phyloP scores from a whole-genome alignment of 1,140 invertebrate species.

The Popillia japonica region DNA sequence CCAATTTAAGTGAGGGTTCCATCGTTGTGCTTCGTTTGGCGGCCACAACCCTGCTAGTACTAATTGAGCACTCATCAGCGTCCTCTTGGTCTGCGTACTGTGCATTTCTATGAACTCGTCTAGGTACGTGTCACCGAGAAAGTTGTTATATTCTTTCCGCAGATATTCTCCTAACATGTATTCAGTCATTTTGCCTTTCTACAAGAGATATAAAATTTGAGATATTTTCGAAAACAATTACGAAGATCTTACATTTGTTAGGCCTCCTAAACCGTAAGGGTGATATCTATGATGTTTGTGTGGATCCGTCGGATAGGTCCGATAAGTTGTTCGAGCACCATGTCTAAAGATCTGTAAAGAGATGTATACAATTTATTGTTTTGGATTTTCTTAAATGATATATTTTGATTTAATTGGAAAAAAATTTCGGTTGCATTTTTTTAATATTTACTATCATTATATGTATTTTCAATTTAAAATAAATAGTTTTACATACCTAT shows the following conservation, averaged over 20 bases:
- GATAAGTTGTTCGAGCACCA: slow-evolving; percentile 31
- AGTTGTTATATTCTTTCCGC: slow-evolving; percentile 54
- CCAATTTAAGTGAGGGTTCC: slow-evolving; percentile 56
- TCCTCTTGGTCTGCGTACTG: slow-evolving; percentile 46
- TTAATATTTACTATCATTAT: too few species aligned
- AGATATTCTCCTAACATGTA: slow-evolving; percentile 59
- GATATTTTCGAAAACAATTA: background rate
- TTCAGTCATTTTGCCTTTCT: slow-evolving; percentile 60
- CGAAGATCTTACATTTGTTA: slow-evolving; percentile 61
- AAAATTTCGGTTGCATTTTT: too few species aligned
- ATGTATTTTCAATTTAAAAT: too few species aligned
- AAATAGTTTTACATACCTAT: too few species aligned
- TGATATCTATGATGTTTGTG: slow-evolving; percentile 59
- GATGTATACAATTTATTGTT: background rate
- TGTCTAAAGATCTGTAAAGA: slow-evolving; percentile 28
- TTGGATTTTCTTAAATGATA: too few species aligned
- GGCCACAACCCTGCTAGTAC: slow-evolving; percentile 49
- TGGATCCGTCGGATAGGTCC: slow-evolving; percentile 62
- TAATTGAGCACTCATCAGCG: slow-evolving; percentile 48
- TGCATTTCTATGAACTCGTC: slow-evolving; percentile 60
- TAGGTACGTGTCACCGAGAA: slow-evolving; percentile 57
- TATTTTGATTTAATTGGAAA: too few species aligned
- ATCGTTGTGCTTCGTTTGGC: slow-evolving; percentile 46
- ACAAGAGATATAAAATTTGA: slow-evolving; percentile 16
- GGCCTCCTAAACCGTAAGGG: slow-evolving; percentile 60